Evolutionary conservation across 2,797 vertebrate species (phyloP), one percentile per base, ranked within the genome.

Genomic region (Apogon hyalosoma): DNA sequence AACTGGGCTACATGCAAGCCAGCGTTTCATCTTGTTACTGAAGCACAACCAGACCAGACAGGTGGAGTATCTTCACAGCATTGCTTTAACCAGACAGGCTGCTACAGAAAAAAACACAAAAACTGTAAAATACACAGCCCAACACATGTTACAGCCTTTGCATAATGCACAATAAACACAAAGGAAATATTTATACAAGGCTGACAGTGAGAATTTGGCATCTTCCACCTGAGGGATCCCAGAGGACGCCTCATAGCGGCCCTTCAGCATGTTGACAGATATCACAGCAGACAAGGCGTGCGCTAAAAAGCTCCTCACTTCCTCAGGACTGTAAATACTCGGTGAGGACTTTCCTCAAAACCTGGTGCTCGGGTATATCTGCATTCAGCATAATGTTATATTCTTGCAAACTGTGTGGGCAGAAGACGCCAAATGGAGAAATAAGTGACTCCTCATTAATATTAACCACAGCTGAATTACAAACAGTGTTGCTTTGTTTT

Each of bases 111-210:
- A 62, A 28, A 28, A 28, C 24, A 73, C 16, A 62, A 54, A 77
- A 69, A 52, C 9, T 18, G 28, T 16, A 52, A 56, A 56, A 63
- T 40, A 67, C 40, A 62, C 48, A 68, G 45, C 41, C 42, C 13
- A 73, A 56, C 47, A 67, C 63, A 65, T 73, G 65, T 83, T 76
- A 61, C 66, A 73, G 47, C 16, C 21, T 38, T 40, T 77, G 63
- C 68, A 75, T 83, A 90, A 88, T 87, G 67, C 77, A 83, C 73
- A 84, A 76, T 87, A 88, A 89, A 84, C 75, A 85, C 83, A 90
- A 86, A 82, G 80, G 79, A 87, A 88, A 89, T 87, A 85, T 90
- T 87, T 80, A 86, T 89, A 79, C 81, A 39, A 47, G 63, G 60
- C 84, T 81, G 90, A 92, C 90, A 89, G 58, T 31, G 56, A 60